Percentiles rank a stretch among this genome's conserved stretches.
Evolutionary conservation across 2,797 vertebrate species (phyloP).

Genomic region (Artibeus lituratus): DNA sequence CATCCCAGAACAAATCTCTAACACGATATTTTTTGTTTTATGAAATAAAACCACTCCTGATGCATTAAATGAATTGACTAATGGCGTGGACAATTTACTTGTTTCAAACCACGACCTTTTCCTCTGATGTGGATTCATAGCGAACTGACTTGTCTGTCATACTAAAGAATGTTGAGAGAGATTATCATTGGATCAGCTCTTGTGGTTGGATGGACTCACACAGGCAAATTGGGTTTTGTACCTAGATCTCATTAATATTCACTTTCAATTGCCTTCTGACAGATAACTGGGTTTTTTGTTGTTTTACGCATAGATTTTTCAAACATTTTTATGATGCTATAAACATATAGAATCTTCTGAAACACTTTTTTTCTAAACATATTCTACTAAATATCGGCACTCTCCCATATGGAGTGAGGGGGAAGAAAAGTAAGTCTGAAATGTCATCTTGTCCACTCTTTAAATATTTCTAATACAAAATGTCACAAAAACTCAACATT

Average conservation of each 20-base stretch:
- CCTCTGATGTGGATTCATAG: not conserved
- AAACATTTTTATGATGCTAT: constrained; percentile 18
- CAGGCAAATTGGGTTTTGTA: constrained; percentile 19
- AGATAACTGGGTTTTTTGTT: constrained; percentile 30
- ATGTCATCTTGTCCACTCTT: constrained; percentile 24
- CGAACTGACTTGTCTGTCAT: not conserved
- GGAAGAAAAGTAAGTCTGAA: constrained; percentile 21
- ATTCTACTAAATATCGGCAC: not conserved
- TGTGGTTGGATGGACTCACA: not conserved
- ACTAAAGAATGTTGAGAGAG: constrained; percentile 18
- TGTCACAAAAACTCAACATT: constrained; percentile 24
- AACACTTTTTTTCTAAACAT: constrained; percentile 3
- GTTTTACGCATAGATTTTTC: constrained; percentile 37
- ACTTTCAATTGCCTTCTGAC: not conserved
- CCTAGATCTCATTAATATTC: constrained; percentile 29
- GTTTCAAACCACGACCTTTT: not conserved
- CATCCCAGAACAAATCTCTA: not conserved
- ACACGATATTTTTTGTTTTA: not conserved
- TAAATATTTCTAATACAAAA: constrained; percentile 54
- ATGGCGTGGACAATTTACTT: not conserved
- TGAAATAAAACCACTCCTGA: constrained; percentile 18
- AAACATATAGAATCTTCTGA: constrained; percentile 28
- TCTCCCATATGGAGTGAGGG: not conserved
- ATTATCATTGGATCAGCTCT: not conserved
- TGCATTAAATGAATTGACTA: not conserved